Percentiles rank a stretch among this genome's conserved stretches.
Conservation (phyloP, 2,888 invertebrate species). For the Spialia ferax region DNA sequence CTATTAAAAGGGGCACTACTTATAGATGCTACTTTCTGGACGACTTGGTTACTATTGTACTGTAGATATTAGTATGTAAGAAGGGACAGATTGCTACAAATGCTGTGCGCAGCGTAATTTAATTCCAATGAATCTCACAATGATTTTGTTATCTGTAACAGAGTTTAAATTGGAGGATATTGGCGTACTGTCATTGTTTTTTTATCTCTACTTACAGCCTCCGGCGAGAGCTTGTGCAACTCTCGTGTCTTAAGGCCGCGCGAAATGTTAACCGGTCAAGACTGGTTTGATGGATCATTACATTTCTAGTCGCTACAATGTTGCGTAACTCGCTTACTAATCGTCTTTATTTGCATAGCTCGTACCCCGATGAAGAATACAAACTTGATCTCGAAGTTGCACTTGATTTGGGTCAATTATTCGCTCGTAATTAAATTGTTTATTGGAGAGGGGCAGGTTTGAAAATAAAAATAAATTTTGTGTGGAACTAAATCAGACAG, state of each 20-base stretch:
- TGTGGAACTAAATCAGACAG: too few relatives aligned
- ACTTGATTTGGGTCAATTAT: neutral
- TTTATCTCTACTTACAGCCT: slow-evolving; percentile 21
- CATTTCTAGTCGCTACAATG: slow-evolving; percentile 25
- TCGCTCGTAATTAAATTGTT: neutral
- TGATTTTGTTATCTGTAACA: neutral
- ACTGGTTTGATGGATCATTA: slow-evolving; percentile 44
- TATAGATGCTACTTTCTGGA: too few relatives aligned
- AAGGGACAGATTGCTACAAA: too few relatives aligned
- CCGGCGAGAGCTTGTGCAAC: slow-evolving; percentile 60
- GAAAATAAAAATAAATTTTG: too few relatives aligned
- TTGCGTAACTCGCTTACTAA: slow-evolving; percentile 33
- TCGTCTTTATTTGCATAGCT: slow-evolving; percentile 28
- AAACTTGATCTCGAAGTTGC: slow-evolving; percentile 1
- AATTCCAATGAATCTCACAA: neutral
- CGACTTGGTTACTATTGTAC: too few relatives aligned
- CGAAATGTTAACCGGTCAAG: slow-evolving; percentile 79
- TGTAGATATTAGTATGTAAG: too few relatives aligned
- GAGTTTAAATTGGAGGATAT: neutral
- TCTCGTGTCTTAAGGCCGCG: slow-evolving; percentile 65
- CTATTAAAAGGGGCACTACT: too few relatives aligned
- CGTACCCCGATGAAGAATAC: slow-evolving; percentile 10
- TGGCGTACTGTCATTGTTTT: neutral
- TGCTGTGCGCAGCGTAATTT: too few relatives aligned
- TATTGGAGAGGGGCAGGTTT: too few relatives aligned